A percentile compares a stretch with the other conserved stretches of the same genome.
phyloP scores from a whole-genome alignment of 2,888 invertebrate genomes.

The Morinoia aosen region DNA sequence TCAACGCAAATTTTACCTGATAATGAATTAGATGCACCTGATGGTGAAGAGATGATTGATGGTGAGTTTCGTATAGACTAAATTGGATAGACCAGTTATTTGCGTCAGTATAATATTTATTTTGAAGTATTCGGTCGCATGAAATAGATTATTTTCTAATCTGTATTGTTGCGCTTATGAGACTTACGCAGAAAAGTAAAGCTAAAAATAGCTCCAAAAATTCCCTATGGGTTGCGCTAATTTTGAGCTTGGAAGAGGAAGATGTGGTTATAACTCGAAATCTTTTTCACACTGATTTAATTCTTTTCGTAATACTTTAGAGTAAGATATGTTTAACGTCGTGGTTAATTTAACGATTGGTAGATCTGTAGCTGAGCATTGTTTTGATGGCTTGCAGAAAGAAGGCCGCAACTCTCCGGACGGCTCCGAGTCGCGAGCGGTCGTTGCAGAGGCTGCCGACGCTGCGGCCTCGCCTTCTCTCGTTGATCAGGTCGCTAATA shows the following conservation, averaged over 20 bases:
- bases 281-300: background rate
- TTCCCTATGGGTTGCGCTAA: no score
- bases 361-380: background rate
- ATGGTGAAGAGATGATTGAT: no score
- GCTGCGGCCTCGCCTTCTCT: background rate
- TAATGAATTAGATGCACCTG: no score
- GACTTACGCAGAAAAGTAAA: no score
- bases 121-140: background rate
- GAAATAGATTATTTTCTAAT: background rate
- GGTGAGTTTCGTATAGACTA: no score
- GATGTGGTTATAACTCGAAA: background rate
- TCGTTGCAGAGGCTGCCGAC: constrained; percentile 54
- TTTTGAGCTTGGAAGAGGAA: no score
- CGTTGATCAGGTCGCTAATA: background rate
- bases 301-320: background rate
- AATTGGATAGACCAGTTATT: no score
- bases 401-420: constrained; percentile 64
- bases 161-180: no score
- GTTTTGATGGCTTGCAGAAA: constrained; percentile 27
- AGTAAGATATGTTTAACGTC: background rate
- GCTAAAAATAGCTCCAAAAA: no score
- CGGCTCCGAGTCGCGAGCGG: constrained; percentile 60
- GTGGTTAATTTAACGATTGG: background rate
- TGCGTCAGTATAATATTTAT: background rate
- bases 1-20: no score